A percentile compares a stretch with the other conserved stretches of the same genome.
These are phyloP conservation scores for Drosophila suzukii DNA, from an alignment of 1,140 invertebrate genomes.

Conservation along the genomic window DNA sequence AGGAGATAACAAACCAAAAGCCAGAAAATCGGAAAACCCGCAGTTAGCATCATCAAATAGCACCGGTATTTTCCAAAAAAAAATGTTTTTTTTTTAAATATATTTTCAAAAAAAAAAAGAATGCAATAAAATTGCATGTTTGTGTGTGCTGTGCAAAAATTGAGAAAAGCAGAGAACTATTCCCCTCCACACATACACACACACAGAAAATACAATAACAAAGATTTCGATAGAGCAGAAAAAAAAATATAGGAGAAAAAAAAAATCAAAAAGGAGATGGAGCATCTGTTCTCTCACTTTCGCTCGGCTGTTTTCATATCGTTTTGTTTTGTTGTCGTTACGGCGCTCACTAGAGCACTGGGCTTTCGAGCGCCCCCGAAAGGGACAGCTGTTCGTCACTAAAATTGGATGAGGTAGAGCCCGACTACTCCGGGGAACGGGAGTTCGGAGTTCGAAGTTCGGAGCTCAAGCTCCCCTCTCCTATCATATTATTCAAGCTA, in stretches of 20 bases:
- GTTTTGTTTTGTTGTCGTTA: conserved; percentile 28
- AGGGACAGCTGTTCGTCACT: conserved; percentile 28
- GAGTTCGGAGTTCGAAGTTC: neutral
- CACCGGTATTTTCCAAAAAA: conserved; percentile 21
- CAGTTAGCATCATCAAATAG: conserved; percentile 6
- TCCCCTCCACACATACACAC: conserved; percentile 13
- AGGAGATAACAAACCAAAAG: neutral
- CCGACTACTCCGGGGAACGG: neutral
- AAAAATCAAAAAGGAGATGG: neutral
- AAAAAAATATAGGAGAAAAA: neutral
- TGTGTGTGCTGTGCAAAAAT: conserved; percentile 14
- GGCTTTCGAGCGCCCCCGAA: conserved; percentile 11
- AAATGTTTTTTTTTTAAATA: conserved; percentile 5
- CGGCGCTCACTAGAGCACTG: conserved; percentile 30
- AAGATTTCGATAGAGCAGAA: conserved; percentile 2
- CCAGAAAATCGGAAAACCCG: conserved; percentile 12
- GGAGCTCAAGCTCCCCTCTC: too few relatives aligned
- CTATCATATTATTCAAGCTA: too few relatives aligned
- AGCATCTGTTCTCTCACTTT: conserved; percentile 22
- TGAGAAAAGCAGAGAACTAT: conserved; percentile 24
- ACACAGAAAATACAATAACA: conserved; percentile 15
- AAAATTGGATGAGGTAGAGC: neutral
- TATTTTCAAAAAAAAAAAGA: conserved; percentile 3
- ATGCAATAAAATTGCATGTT: neutral
- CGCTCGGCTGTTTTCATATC: conserved; percentile 19